Conservation (phyloP, 2,797 vertebrate species). For the Hydrolagus colliei region DNA sequence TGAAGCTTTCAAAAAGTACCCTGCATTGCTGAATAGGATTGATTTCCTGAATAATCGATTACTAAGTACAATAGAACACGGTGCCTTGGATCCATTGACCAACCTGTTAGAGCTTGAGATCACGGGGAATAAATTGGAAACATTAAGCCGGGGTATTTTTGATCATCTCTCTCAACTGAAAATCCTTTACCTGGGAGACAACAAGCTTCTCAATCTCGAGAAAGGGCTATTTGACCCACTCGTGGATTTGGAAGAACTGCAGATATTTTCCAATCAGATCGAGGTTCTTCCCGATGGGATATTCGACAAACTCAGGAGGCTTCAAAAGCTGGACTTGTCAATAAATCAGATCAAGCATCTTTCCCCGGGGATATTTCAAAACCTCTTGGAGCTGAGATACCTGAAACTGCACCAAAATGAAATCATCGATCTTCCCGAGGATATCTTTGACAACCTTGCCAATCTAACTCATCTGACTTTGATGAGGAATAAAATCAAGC, state of each 20-base stretch:
- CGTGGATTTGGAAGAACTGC: slow-evolving; percentile 45
- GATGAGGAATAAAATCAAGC: slow-evolving; percentile 50
- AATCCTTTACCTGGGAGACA: slow-evolving; percentile 54
- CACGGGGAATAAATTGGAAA: slow-evolving; percentile 47
- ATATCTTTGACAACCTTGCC: slow-evolving; percentile 52
- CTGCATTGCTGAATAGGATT: slow-evolving; percentile 50
- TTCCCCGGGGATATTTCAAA: slow-evolving; percentile 50
- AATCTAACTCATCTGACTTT: slow-evolving; percentile 57
- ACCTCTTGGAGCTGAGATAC: slow-evolving; percentile 48
- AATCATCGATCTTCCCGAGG: slow-evolving; percentile 52
- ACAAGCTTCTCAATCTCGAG: slow-evolving; percentile 51
- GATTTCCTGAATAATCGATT: slow-evolving; percentile 52
- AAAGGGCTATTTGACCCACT: slow-evolving; percentile 61
- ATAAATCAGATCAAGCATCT: slow-evolving; percentile 57
- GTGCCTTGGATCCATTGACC: slow-evolving; percentile 62
- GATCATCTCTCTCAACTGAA: slow-evolving; percentile 53
- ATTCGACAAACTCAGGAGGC: slow-evolving; percentile 61
- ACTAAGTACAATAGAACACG: slow-evolving; percentile 52
- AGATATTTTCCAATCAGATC: slow-evolving; percentile 58
- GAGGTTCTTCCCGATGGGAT: slow-evolving; percentile 55
- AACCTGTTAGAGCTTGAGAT: slow-evolving; percentile 54
- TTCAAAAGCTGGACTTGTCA: slow-evolving; percentile 53
- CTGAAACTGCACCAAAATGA: slow-evolving; percentile 65
- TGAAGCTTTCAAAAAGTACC: slow-evolving; percentile 55
- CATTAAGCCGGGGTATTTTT: slow-evolving; percentile 56